Conservation (phyloP, 2,888 invertebrate species). For the Cacoxenus indagator region DNA sequence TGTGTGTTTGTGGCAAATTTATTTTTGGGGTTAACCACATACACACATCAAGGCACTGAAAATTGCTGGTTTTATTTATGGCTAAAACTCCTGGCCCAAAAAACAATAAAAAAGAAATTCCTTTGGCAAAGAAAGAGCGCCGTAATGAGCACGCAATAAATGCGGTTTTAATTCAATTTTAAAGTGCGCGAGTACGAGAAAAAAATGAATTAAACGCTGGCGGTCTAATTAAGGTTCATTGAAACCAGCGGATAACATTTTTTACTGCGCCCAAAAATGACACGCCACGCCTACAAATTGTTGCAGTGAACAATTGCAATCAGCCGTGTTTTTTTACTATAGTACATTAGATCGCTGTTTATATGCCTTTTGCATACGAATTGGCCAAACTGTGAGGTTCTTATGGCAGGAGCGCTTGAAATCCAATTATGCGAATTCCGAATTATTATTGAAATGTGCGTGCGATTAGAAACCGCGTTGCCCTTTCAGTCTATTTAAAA, state of each 20-base stretch:
- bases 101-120: neutral
- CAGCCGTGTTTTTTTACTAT: neutral
- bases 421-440: no score
- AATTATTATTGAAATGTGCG: no score
- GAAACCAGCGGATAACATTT: neutral
- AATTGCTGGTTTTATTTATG: neutral
- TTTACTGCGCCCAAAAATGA: neutral
- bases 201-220: neutral
- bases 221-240: slow-evolving; percentile 8
- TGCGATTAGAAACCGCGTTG: no score
- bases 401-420: neutral
- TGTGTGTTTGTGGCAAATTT: neutral
- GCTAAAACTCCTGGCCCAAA: neutral
- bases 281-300: neutral
- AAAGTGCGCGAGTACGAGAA: neutral
- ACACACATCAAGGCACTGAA: no score
- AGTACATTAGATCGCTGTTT: neutral
- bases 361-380: slow-evolving; percentile 3
- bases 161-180: slow-evolving; percentile 5
- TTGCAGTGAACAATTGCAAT: neutral
- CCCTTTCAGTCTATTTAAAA: no score
- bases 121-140: neutral
- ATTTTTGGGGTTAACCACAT: slow-evolving; percentile 7
- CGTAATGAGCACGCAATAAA: neutral
- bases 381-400: neutral